phyloP scores from a whole-genome alignment of 2,113 vertebrate genomes.

The Struthio camelus region DNA sequence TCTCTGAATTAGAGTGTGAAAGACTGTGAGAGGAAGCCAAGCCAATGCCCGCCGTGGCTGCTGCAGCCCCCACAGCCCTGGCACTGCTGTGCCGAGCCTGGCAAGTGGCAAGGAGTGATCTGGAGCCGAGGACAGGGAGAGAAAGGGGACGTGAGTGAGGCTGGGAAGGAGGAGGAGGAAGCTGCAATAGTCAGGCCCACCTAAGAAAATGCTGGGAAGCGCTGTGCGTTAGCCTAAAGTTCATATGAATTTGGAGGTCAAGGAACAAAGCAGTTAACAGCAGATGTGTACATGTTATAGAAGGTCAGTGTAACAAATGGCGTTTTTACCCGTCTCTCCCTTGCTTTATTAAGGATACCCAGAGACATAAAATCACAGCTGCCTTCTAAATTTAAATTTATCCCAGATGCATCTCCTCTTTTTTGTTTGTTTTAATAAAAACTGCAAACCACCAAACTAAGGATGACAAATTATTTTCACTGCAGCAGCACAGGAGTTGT shows the following conservation, averaged over 20 bases:
- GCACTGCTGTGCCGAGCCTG: not conserved
- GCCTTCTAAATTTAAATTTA: not conserved
- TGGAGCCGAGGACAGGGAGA: not conserved
- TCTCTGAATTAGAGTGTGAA: not conserved
- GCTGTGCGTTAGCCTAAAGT: not conserved
- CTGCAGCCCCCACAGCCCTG: not conserved
- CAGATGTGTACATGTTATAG: not conserved
- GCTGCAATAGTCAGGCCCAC: not conserved
- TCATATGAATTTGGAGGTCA: not conserved
- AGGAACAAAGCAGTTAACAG: not conserved
- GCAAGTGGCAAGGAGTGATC: not conserved
- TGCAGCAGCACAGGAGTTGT: not conserved
- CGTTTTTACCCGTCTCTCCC: not conserved
- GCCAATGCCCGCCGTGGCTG: not conserved
- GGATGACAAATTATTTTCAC: not conserved
- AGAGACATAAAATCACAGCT: not conserved
- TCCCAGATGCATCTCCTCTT: not conserved
- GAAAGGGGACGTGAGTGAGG: not conserved
- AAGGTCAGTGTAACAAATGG: not conserved
- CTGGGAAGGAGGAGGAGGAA: fast-evolving
- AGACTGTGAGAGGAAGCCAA: not conserved
- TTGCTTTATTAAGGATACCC: not conserved
- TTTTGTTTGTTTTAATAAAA: not conserved
- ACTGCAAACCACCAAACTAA: not conserved
- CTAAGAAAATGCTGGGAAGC: not conserved